Percentiles rank a stretch among this genome's conserved stretches.
Evolutionary conservation across 2,888 invertebrate species (phyloP).

Genomic region (Danaus chrysippus): DNA sequence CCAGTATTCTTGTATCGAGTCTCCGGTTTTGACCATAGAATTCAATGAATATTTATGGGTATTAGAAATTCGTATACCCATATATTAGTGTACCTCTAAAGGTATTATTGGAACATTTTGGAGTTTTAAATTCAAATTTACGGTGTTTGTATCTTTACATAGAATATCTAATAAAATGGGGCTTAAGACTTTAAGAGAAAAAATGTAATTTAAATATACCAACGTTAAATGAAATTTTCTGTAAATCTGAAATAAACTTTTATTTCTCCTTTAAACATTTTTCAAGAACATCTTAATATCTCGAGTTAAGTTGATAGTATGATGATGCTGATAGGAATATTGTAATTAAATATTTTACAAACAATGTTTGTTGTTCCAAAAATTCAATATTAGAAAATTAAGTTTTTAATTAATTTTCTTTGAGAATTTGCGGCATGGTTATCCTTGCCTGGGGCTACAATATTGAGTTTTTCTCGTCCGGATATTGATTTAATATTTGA

Average conservation of each 20-base stretch:
- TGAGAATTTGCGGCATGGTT: slow-evolving; percentile 52
- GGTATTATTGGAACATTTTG: slow-evolving; percentile 12
- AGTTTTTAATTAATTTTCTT: slow-evolving; percentile 71
- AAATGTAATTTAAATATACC: no score
- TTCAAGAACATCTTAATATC: slow-evolving; percentile 21
- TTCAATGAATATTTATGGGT: slow-evolving; percentile 39
- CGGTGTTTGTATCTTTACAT: background rate
- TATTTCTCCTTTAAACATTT: slow-evolving; percentile 17
- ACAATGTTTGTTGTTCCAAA: slow-evolving; percentile 47
- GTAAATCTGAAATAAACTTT: slow-evolving; percentile 12
- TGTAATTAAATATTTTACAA: slow-evolving; percentile 42
- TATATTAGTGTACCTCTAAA: slow-evolving; percentile 28
- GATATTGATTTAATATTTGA: slow-evolving; percentile 37
- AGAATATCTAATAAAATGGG: background rate
- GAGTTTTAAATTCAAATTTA: background rate
- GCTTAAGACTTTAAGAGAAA: no score
- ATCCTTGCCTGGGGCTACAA: slow-evolving; percentile 48
- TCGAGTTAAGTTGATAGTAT: slow-evolving; percentile 23
- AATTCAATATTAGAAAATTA: slow-evolving; percentile 60
- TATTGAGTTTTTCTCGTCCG: slow-evolving; percentile 43
- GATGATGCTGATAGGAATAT: slow-evolving; percentile 29
- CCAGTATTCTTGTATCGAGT: slow-evolving; percentile 43
- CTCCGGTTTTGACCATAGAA: slow-evolving; percentile 45
- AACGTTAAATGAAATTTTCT: slow-evolving; percentile 1
- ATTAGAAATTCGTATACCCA: slow-evolving; percentile 24